Evolutionary conservation across 2,888 invertebrate genomes (phyloP).

Genomic region (Luperina nickerlii): DNA sequence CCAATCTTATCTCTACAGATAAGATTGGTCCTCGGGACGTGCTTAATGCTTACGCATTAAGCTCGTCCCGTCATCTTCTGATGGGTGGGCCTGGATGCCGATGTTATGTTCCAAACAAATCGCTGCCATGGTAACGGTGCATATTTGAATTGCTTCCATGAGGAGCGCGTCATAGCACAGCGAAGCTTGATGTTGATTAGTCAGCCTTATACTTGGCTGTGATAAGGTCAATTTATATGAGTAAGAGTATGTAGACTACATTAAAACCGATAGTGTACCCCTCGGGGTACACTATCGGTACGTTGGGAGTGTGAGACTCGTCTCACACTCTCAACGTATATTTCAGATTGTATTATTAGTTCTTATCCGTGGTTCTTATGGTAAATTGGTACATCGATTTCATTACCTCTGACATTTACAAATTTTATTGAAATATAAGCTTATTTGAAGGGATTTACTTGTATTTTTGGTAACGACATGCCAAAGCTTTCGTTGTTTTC

Average conservation of each 20-base stretch:
- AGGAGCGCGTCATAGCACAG: background rate
- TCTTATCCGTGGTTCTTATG: slow-evolving; percentile 15
- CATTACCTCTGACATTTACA: slow-evolving; percentile 11
- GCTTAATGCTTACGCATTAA: too few species aligned
- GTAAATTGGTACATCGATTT: slow-evolving; percentile 38
- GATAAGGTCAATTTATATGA: slow-evolving; percentile 79
- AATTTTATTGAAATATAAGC: slow-evolving; percentile 20
- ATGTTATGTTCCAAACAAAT: background rate
- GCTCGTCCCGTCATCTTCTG: too few species aligned
- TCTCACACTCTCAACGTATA: slow-evolving; percentile 38
- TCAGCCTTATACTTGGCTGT: slow-evolving; percentile 67
- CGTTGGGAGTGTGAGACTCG: background rate
- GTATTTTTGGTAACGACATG: background rate
- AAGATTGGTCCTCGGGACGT: too few species aligned
- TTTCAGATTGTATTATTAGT: slow-evolving; percentile 54
- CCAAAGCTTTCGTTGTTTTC: background rate
- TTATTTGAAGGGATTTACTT: background rate
- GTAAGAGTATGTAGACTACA: slow-evolving; percentile 61
- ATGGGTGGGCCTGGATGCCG: too few species aligned
- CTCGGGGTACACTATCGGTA: background rate
- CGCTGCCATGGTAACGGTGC: background rate
- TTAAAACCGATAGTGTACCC: slow-evolving; percentile 67
- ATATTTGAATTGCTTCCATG: background rate
- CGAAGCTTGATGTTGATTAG: slow-evolving; percentile 1
- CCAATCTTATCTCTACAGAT: too few species aligned